Base-by-base conservation (phyloP, 2,113 vertebrate genomes). In the Helogale parvula region DNA sequence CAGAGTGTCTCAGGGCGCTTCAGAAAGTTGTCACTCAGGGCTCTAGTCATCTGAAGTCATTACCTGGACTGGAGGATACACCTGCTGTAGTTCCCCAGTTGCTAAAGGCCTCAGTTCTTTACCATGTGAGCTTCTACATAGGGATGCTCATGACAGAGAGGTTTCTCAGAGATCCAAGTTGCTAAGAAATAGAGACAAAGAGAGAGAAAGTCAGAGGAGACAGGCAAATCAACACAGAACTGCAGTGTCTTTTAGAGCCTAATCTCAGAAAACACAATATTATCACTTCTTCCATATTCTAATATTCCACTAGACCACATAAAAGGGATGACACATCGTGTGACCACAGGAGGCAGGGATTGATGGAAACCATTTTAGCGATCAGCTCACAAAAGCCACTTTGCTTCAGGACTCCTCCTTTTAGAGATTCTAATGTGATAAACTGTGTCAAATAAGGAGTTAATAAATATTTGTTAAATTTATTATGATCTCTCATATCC, bases 311-410 rank as follows among this genome's bases (percentile, higher is more conserved):
- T 0, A 65, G 31, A 31, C 21, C 14, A 21, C 2, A 0, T 47
- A 54, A n/a, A 82, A 69, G 31, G 19, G 3, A 27, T 38, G 33
- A n/a, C 1, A 41, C 0, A 16, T 3, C 3, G 6, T 8, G 0
- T 50, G 3, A 65, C 12, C 17, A 19, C 23, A 45, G 19, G 45
- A 15, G 6, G 31, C 2, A 45, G 12, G 12, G 11, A 23, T 35
- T 5, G 0, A 8, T 57, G 9, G 35, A 1, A 71, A 66, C 11
- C 27, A 50, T 35, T 5, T 19, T 69, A 54, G 41, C 23, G 11
- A 69, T 90, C 15, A 33, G 1, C 16, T 21, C 31, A 85, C 79
- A 60, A 63, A 71, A 66, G 19, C 19, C 27, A 14, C 27, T 86
- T 54, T 38, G 12, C 68, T 91, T 83, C 5, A 45, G 12, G 2